Evolutionary conservation across 2,888 invertebrate species (phyloP), one percentile per base, ranked within the genome.

Genomic region (Eupithecia vulgata): DNA sequence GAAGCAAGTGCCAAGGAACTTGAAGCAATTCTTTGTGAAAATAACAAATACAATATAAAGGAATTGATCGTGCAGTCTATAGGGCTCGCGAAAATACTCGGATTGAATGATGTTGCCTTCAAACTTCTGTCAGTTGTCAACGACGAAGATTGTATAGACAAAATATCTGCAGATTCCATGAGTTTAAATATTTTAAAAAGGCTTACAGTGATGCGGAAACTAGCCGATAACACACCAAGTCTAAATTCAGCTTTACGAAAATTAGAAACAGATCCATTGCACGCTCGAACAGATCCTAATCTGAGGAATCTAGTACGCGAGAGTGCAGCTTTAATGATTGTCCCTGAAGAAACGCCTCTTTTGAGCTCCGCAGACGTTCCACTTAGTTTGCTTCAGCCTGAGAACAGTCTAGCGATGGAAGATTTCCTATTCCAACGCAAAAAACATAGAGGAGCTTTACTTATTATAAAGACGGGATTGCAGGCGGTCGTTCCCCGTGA

Each of bases 401-500:
- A 96, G 82, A 97, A 97, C 82, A 95, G 96, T 81, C 89, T 97
- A n/a, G 97, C 97, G 0, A 96, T 97, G 91, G 97, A 97, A 90
- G 97, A 97, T 80, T 97, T 96, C 82, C 88, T 97, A 66, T 94
- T 96, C 79, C 95, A 95, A 83, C 92, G 95, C 78, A 95, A 95
- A 77, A 95, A 95, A 77, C 90, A 90, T 74, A 94, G 81, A 72
- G 95, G 96, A 13, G 95, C 96, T 0, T 95, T 97, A 71, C 94
- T 97, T 82, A 96, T 97, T 61, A 95, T 97, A 82, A 97, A 97
- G 80, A 96, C 96, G 83, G 96, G 96, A 8, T 88, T 96, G 61
- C 97, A 97, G 85, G 96, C 96, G 0, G 97, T 97, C 3, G 96
- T 97, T 6, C 97, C 97, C 0, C 95, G 96, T 70, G 97, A 97